Evolutionary conservation across 2,888 invertebrate species (phyloP).

Genomic region (Alentia gelatinosa): DNA sequence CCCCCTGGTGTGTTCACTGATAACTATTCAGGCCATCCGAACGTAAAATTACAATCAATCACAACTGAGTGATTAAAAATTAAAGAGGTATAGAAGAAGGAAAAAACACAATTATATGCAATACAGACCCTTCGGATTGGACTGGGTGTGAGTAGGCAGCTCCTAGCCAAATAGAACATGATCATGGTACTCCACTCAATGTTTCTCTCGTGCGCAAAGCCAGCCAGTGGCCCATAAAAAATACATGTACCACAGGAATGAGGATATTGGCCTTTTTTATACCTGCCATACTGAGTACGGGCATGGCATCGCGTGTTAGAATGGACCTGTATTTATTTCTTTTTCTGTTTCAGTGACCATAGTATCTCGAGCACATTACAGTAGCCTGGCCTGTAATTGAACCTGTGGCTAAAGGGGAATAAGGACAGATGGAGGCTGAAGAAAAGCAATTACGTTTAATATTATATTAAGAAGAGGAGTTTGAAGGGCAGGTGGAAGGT

Average conservation of each 20-base stretch:
- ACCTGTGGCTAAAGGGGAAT: no score
- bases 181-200: background rate
- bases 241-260: background rate
- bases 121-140: background rate
- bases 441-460: no score
- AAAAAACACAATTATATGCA: background rate
- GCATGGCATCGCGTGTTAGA: background rate
- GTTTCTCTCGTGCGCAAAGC: background rate
- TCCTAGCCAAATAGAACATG: background rate
- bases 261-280: background rate
- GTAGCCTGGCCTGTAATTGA: background rate
- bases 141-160: background rate
- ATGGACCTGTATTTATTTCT: background rate
- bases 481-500: no score
- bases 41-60: background rate
- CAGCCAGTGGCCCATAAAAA: background rate
- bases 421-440: no score
- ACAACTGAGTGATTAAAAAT: background rate
- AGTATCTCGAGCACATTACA: background rate
- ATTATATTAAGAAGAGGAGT: no score
- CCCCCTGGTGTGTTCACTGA: background rate
- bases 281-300: background rate
- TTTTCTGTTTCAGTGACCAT: background rate
- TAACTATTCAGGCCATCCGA: background rate
- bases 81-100: background rate